Evolutionary conservation across 2,888 invertebrate genomes (phyloP), one percentile per base, ranked within the genome.

Genomic region (Drosophila borborema): DNA sequence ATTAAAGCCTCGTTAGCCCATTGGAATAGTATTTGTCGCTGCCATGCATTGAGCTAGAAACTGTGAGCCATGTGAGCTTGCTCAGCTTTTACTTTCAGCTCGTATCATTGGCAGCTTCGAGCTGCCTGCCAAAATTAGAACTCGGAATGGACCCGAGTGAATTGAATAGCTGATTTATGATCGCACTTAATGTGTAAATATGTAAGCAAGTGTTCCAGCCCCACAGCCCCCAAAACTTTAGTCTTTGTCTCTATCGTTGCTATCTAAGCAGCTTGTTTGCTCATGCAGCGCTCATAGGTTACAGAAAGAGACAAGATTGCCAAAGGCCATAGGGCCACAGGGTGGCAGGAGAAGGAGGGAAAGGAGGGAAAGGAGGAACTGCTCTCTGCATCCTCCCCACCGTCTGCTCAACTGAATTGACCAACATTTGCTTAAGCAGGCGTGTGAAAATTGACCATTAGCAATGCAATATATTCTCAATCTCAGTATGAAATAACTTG

Each of bases 121-220:
- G 45, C 64, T 55, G 62, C 69, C 54, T 43, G 38, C 49, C 14
- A 48, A 78, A 90, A 86, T 89, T 86, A 89, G 91, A 77, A 78
- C 77, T 75, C 66, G 66, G 73, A 82, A 75, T 74, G 75, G 74
- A 60, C 90, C 65, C 78, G 74, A 81, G 89, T 84, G 91, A 91
- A 91, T 89, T 91, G 90, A 91, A 90, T 87, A 82, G 73, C 82
- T 91, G 88, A 89, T 89, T 89, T 91, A 91, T 91, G 90, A 87
- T 58, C 88, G 79, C 89, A 91, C 80, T 90, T 79, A 88, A 91
- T 89, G 87, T 80, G 87, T 77, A 78, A 85, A 85, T 90, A 82
- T 74, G 74, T 86, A 62, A 48, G 66, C 53, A 68, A 74, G 79
- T 60, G 64, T 40, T 67, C 12, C 36, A 36, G 36, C 12, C 36